Evolutionary conservation across 2,888 invertebrate species (phyloP).

Genomic region (Teinopalpus imperialis): DNA sequence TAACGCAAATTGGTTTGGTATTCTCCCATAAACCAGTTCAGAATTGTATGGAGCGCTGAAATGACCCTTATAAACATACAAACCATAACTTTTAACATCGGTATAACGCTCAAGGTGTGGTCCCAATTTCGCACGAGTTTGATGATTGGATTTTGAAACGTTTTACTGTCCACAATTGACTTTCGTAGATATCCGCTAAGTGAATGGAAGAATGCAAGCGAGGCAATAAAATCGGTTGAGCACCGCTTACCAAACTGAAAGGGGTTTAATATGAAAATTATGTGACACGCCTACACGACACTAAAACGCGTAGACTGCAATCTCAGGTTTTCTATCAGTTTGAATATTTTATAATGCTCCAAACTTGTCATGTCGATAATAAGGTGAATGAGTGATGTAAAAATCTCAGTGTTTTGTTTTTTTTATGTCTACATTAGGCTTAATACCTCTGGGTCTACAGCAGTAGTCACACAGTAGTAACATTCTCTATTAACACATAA

Average conservation of each 20-base stretch:
- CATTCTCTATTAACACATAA: too few relatives aligned
- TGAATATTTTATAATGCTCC: conserved; percentile 17
- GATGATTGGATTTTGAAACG: conserved; percentile 50
- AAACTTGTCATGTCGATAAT: conserved; percentile 18
- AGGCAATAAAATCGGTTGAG: conserved; percentile 52
- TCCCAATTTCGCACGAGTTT: conserved; percentile 57
- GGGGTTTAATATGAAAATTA: conserved; percentile 54
- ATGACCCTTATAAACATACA: conserved; percentile 1
- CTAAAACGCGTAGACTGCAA: conserved; percentile 40
- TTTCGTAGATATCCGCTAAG: conserved; percentile 66
- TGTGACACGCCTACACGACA: conserved; percentile 52
- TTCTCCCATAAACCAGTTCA: conserved; percentile 12
- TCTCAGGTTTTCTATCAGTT: conserved; percentile 39
- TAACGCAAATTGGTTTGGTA: conserved; percentile 24
- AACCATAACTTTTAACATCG: conserved; percentile 14
- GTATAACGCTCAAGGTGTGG: conserved; percentile 49
- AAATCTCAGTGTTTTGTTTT: conserved; percentile 20
- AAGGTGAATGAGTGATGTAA: conserved; percentile 18
- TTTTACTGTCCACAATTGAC: conserved; percentile 48
- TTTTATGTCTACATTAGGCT: not conserved
- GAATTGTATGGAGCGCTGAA: not conserved
- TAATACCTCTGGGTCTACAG: too few relatives aligned
- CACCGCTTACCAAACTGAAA: conserved; percentile 47
- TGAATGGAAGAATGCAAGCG: conserved; percentile 50
- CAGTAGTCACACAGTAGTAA: too few relatives aligned